A percentile compares a stretch with the other conserved stretches of the same genome.
Conservation (phyloP, 2,113 vertebrate species). For the Canis aureus region DNA sequence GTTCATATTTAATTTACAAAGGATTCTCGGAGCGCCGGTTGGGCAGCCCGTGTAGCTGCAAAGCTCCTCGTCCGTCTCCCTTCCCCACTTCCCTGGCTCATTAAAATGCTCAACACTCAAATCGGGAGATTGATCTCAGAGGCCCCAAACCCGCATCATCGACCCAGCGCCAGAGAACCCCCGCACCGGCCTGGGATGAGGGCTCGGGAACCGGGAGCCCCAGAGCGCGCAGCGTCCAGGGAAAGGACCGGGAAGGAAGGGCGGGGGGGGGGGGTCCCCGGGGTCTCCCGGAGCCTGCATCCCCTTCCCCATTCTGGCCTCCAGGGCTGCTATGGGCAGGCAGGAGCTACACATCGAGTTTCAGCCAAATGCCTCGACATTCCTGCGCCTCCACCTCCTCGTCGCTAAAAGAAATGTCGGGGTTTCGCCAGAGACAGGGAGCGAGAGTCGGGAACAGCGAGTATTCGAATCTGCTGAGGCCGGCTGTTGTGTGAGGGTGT, state of each 20-base stretch:
- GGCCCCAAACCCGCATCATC: slow-evolving; percentile 24
- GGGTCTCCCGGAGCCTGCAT: neutral
- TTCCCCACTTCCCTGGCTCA: slow-evolving; percentile 51
- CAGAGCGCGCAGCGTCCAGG: neutral
- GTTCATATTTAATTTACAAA: slow-evolving; percentile 76
- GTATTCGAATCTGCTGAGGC: slow-evolving; percentile 39
- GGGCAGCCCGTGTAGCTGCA: slow-evolving; percentile 37
- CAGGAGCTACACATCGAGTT: neutral
- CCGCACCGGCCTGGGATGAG: neutral
- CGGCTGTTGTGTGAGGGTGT: slow-evolving; percentile 72
- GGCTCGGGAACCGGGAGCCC: neutral
- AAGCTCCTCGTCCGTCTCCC: neutral
- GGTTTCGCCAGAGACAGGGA: slow-evolving; percentile 36
- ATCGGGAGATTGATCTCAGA: slow-evolving; percentile 66
- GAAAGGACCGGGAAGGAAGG: neutral
- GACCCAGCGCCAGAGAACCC: neutral
- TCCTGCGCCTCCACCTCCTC: neutral
- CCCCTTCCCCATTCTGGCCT: neutral
- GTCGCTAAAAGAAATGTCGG: slow-evolving; percentile 39
- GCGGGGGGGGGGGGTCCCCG: neutral
- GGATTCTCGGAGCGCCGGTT: neutral
- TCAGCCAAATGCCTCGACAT: slow-evolving; percentile 49
- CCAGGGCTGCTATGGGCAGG: neutral
- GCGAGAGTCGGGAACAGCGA: neutral
- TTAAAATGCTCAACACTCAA: slow-evolving; percentile 78